Evolutionary conservation across 1,140 invertebrate species (phyloP), one percentile per base, ranked within the genome.

Genomic region (Drosophila repletoides): DNA sequence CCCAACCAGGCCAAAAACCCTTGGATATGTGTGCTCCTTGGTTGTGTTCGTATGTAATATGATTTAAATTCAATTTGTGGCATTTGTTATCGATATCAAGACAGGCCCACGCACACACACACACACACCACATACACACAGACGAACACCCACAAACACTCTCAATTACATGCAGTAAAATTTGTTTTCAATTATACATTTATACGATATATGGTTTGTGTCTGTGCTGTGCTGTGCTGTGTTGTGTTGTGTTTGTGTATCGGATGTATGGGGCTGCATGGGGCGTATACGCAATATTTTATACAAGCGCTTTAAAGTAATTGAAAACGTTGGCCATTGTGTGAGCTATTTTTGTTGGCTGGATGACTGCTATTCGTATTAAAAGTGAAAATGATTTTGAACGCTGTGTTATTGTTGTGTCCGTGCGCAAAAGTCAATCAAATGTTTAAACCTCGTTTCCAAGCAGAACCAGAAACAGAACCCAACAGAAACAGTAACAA

Each of bases 31-130:
- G 45, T 15, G 43, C 43, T 41, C 41, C 53, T 31, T 64, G 31
- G 51, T 40, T 66, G 41, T 60, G 45, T 72, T 33, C 56, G 52
- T 71, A 46, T 83, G 79, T 74, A 74, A 79, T 74, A 84, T 84
- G 79, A 83, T 83, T 83, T 83, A 83, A 83, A 83, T 83, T 83
- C 79, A 83, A 83, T 83, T 83, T 83, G 80, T 73, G 79, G 79
- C 80, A 67, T 83, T 83, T 79, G 79, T 83, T 83, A 83, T 83
- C 79, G 79, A 83, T 83, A 83, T 72, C 74, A 84, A 83, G 80
- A 79, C 79, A 79, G 55, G 45, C 28, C 15, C 7, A 49, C 24
- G 41, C 36, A 12, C 12, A 29, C n/a, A 10, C 43, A 45, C 28
- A 26, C 22, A 31, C 69, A 73, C 55, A 76, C 56, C 48, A 29